These are phyloP conservation scores for Lota lota DNA, from an alignment of 2,113 vertebrate genomes.

Conservation along the genomic window DNA sequence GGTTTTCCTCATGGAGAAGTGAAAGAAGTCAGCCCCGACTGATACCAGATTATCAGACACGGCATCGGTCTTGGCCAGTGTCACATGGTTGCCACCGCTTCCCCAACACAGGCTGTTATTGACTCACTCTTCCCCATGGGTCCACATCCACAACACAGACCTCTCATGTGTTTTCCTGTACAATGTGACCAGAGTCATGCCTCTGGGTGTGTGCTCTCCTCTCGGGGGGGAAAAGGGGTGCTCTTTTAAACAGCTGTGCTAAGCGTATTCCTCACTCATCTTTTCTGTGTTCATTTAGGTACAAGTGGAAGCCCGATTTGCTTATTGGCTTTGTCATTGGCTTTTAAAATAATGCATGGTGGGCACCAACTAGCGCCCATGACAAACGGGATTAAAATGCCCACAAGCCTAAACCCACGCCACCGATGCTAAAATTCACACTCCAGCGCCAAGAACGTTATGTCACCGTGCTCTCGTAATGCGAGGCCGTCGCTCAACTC, in stretches of 20 bases:
- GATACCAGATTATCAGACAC: too few species aligned
- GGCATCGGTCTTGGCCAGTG: neutral
- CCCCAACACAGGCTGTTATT: slow-evolving; percentile 14
- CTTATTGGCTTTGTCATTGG: neutral
- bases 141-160: neutral
- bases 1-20: too few species aligned
- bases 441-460: slow-evolving; percentile 4
- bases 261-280: too few species aligned
- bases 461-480: slow-evolving; percentile 3
- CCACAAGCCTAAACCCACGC: slow-evolving; percentile 6
- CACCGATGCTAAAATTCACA: slow-evolving; percentile 3
- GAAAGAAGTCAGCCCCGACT: too few species aligned
- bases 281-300: too few species aligned
- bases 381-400: slow-evolving; percentile 16
- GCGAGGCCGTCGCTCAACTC: neutral
- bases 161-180: slow-evolving; percentile 2
- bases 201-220: neutral
- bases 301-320: too few species aligned
- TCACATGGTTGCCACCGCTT: slow-evolving; percentile 10
- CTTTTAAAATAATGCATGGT: slow-evolving; percentile 11
- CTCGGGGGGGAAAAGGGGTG: neutral
- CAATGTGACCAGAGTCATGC: slow-evolving; percentile 3
- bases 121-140: slow-evolving; percentile 9
- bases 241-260: too few species aligned
- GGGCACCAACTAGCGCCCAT: neutral